These are phyloP conservation scores for Aplodontia rufa DNA, from an alignment of 2,113 vertebrate genomes.

Conservation along the genomic window DNA sequence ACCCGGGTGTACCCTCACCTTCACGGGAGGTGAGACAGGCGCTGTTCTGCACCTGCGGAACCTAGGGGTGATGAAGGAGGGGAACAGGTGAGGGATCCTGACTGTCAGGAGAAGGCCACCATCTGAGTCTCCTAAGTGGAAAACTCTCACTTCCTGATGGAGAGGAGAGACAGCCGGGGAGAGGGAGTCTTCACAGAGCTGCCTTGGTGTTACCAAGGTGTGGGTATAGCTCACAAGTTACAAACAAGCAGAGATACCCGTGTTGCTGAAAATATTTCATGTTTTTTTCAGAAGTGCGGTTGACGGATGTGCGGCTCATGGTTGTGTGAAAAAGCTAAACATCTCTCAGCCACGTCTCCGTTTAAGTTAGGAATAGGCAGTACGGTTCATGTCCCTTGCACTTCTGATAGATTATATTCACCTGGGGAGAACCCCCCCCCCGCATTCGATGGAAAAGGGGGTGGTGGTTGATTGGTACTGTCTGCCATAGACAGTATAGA, in stretches of 20 bases:
- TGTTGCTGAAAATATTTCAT: not conserved
- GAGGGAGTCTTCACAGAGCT: not conserved
- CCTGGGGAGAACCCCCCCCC: not conserved
- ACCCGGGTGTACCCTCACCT: not conserved
- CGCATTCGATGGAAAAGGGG: not conserved
- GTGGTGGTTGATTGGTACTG: not conserved
- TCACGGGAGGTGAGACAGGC: not conserved
- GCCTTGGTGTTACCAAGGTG: not conserved
- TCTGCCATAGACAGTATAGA: not conserved
- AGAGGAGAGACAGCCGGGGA: not conserved
- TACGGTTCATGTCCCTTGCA: not conserved
- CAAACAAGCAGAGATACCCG: not conserved
- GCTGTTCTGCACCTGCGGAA: not conserved
- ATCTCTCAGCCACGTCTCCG: not conserved
- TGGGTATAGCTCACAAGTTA: not conserved
- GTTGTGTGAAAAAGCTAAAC: not conserved
- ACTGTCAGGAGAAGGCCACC: not conserved
- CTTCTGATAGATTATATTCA: not conserved
- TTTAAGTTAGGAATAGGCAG: not conserved
- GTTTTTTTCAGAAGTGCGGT: not conserved
- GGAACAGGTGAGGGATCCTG: rapidly evolving
- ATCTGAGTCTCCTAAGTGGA: not conserved
- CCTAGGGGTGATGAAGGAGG: not conserved
- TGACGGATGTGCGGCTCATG: not conserved
- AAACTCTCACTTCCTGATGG: not conserved